These are phyloP conservation scores for Ennomos quercinarius DNA, from an alignment of 2,888 invertebrate species.

Conservation along the genomic window DNA sequence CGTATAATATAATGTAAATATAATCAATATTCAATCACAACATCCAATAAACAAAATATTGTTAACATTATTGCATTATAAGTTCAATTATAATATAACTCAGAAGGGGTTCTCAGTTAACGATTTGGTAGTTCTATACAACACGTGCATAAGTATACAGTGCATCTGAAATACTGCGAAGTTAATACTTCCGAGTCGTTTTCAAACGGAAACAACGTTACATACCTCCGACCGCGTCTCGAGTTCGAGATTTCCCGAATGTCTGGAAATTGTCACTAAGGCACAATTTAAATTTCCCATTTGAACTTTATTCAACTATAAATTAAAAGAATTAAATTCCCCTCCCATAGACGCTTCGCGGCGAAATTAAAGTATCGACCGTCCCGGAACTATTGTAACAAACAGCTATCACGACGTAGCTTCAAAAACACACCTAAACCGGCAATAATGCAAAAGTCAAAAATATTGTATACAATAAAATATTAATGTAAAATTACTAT, in stretches of 20 bases:
- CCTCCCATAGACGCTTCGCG: constrained; percentile 39
- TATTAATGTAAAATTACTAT: constrained; percentile 46
- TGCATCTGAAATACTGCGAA: constrained; percentile 60
- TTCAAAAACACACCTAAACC: constrained; percentile 40
- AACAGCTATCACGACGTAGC: constrained; percentile 26
- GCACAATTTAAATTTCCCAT: constrained; percentile 82
- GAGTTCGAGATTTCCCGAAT: constrained; percentile 58
- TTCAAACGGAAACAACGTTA: constrained; percentile 46
- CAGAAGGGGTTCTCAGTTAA: constrained; percentile 60
- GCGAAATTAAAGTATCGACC: constrained; percentile 1
- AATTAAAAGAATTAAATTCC: constrained; percentile 76
- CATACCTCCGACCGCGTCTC: constrained; percentile 47
- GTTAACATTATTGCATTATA: constrained; percentile 78
- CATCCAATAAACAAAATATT: constrained; percentile 78
- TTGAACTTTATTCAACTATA: constrained; percentile 81
- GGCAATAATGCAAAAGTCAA: constrained; percentile 43
- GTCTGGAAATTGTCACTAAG: constrained; percentile 73
- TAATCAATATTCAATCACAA: constrained; percentile 70
- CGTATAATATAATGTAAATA: constrained; percentile 76
- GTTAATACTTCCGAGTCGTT: constrained; percentile 51
- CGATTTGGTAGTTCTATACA: constrained; percentile 13
- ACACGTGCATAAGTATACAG: constrained; percentile 68
- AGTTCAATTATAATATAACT: constrained; percentile 63
- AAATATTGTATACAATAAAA: constrained; percentile 48
- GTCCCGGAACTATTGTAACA: constrained; percentile 10